Percentiles rank a stretch among this genome's conserved stretches.
These are phyloP conservation scores for Ranitomeya variabilis DNA, from an alignment of 2,113 vertebrate species.

Conservation along the genomic window DNA sequence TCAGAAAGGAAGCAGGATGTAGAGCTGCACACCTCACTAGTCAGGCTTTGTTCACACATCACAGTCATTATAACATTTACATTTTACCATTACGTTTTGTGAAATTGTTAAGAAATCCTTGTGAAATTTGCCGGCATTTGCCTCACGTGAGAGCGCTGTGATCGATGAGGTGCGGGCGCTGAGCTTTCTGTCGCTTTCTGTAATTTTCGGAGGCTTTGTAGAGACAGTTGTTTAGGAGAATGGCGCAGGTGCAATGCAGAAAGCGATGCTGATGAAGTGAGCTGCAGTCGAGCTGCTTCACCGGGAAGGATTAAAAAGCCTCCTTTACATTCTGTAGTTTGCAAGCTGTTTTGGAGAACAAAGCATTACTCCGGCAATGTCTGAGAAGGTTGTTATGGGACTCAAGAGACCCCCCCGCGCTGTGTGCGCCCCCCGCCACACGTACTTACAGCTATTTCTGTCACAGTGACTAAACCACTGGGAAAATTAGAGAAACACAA, in stretches of 20 bases:
- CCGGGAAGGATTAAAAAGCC: slow-evolving; percentile 8
- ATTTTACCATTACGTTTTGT: not conserved
- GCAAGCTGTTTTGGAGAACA: slow-evolving; percentile 40
- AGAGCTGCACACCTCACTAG: too few species aligned
- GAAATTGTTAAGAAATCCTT: not conserved
- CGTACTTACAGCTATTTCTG: slow-evolving; percentile 20
- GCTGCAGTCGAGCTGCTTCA: slow-evolving; percentile 22
- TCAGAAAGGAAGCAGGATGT: too few species aligned
- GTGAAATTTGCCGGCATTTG: not conserved
- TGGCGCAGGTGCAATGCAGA: slow-evolving; percentile 37
- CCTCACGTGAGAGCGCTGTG: not conserved
- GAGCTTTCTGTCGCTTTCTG: not conserved
- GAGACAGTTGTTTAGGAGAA: slow-evolving; percentile 8
- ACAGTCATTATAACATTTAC: not conserved
- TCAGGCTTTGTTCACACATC: too few species aligned
- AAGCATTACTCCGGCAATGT: slow-evolving; percentile 3
- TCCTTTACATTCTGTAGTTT: slow-evolving; percentile 35
- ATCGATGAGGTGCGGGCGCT: not conserved
- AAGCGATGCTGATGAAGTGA: slow-evolving; percentile 25
- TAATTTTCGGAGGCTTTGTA: slow-evolving; percentile 2
- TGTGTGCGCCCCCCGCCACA: slow-evolving; percentile 4
- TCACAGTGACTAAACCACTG: slow-evolving; percentile 22
- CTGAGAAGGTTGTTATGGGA: slow-evolving; percentile 39
- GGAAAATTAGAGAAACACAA: slow-evolving; percentile 27
- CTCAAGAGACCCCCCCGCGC: slow-evolving; percentile 31